phyloP scores from a whole-genome alignment of 2,888 invertebrate genomes.

The Orthonevra nobilis region DNA sequence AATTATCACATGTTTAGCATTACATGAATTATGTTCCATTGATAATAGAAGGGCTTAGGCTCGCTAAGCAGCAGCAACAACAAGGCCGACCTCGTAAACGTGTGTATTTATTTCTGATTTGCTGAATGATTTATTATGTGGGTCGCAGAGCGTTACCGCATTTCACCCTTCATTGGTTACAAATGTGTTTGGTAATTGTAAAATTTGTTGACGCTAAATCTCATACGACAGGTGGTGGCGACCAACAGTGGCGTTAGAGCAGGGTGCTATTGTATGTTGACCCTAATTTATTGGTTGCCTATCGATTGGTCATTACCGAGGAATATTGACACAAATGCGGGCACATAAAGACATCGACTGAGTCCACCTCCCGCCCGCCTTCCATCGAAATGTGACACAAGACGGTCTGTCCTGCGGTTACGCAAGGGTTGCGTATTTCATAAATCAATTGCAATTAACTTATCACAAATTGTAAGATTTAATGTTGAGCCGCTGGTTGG shows the following conservation, averaged over 20 bases:
- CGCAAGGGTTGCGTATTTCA: conserved; percentile 70
- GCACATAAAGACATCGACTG: conserved; percentile 42
- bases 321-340: conserved; percentile 51
- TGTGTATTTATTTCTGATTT: conserved; percentile 13
- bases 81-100: too few species aligned
- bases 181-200: conserved; percentile 69
- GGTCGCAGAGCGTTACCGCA: conserved; percentile 61
- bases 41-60: conserved; percentile 8
- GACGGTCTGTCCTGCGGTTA: conserved; percentile 47
- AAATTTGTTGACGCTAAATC: conserved; percentile 69
- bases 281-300: conserved; percentile 58
- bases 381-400: conserved; percentile 49
- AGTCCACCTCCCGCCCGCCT: too few species aligned
- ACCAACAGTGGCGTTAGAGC: not conserved
- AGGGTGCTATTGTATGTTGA: conserved; percentile 11
- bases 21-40: conserved; percentile 17
- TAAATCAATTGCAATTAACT: conserved; percentile 73
- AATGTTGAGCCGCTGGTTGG: conserved; percentile 61
- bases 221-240: conserved; percentile 60
- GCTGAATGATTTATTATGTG: conserved; percentile 65
- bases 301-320: conserved; percentile 46
- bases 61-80: too few species aligned
- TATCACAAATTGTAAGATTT: conserved; percentile 72
- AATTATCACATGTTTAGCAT: too few species aligned
- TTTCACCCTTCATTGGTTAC: conserved; percentile 68